Percentiles rank a stretch among this genome's conserved stretches.
These are phyloP conservation scores for Aulostomus chinensis DNA, from an alignment of 2,797 vertebrate genomes.

Conservation along the genomic window DNA sequence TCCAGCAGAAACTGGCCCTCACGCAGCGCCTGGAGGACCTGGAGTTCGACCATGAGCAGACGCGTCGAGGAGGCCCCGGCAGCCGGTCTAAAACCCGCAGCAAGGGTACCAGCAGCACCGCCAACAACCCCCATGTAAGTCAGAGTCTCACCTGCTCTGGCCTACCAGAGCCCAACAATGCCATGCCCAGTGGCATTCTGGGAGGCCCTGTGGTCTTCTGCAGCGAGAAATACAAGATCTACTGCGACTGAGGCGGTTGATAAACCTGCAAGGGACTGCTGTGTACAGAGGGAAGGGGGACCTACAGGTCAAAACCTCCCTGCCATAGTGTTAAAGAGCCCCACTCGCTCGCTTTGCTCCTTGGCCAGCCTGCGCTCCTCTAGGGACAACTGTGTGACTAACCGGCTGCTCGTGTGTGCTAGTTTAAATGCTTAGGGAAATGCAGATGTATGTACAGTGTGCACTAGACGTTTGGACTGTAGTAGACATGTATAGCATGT, in stretches of 20 bases:
- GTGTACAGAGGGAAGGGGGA: slow-evolving; percentile 73
- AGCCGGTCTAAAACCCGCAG: slow-evolving; percentile 82
- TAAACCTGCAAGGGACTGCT: slow-evolving; percentile 55
- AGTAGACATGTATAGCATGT: slow-evolving; percentile 82
- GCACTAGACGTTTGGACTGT: slow-evolving; percentile 72
- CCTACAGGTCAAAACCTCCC: slow-evolving; percentile 40
- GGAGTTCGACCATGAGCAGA: slow-evolving; percentile 95
- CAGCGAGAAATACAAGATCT: slow-evolving; percentile 98
- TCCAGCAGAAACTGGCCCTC: slow-evolving; percentile 98
- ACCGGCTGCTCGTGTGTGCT: slow-evolving; percentile 82
- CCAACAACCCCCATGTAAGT: slow-evolving; percentile 89
- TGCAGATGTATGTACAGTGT: slow-evolving; percentile 75
- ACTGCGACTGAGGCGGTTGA: slow-evolving; percentile 88
- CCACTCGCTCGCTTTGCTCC: slow-evolving; percentile 80
- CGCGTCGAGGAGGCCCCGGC: slow-evolving; percentile 79
- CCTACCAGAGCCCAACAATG: slow-evolving; percentile 79
- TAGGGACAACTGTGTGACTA: slow-evolving; percentile 74
- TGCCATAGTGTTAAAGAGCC: slow-evolving; percentile 77
- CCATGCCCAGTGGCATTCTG: slow-evolving; percentile 74
- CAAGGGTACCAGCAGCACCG: slow-evolving; percentile 68
- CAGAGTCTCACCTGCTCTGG: slow-evolving; percentile 82
- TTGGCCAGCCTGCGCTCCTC: slow-evolving; percentile 79
- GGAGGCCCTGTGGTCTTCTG: slow-evolving; percentile 86
- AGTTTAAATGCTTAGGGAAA: slow-evolving; percentile 80
- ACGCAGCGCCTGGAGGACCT: slow-evolving; percentile 97